Evolutionary conservation across 2,888 invertebrate species (phyloP).

Genomic region (Trissonchulus latispiculum): DNA sequence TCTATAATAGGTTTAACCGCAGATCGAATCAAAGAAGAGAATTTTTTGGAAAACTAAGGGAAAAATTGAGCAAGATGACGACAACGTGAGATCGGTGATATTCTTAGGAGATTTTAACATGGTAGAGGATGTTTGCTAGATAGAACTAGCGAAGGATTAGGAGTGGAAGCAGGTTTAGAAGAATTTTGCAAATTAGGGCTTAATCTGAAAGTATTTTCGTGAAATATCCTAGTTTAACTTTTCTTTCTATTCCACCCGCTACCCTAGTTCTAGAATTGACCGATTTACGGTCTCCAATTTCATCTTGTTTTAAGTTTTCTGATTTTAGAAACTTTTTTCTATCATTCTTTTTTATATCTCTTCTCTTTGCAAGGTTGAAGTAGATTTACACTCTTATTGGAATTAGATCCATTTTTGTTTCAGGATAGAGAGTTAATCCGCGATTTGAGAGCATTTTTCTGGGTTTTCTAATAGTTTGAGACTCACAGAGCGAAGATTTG

Average conservation of each 20-base stretch:
- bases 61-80: background rate
- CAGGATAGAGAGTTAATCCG: too few species aligned
- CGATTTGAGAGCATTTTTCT: too few species aligned
- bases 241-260: background rate
- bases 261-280: background rate
- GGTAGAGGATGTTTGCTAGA: slow-evolving; percentile 10
- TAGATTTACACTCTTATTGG: background rate
- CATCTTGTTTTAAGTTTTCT: too few species aligned
- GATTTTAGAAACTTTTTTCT: background rate
- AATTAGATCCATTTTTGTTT: slow-evolving; percentile 1
- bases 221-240: background rate
- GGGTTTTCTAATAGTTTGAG: too few species aligned
- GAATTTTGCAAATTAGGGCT: background rate
- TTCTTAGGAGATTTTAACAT: slow-evolving; percentile 11
- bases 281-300: background rate
- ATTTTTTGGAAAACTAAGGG: background rate
- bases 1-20: background rate
- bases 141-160: background rate
- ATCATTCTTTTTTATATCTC: background rate
- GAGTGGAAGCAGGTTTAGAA: background rate
- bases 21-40: background rate
- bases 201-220: background rate
- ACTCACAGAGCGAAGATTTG: too few species aligned
- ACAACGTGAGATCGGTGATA: background rate
- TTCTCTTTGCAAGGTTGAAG: background rate